Base-by-base conservation (phyloP, 2,888 invertebrate genomes). In the Creontiades dilutus region DNA sequence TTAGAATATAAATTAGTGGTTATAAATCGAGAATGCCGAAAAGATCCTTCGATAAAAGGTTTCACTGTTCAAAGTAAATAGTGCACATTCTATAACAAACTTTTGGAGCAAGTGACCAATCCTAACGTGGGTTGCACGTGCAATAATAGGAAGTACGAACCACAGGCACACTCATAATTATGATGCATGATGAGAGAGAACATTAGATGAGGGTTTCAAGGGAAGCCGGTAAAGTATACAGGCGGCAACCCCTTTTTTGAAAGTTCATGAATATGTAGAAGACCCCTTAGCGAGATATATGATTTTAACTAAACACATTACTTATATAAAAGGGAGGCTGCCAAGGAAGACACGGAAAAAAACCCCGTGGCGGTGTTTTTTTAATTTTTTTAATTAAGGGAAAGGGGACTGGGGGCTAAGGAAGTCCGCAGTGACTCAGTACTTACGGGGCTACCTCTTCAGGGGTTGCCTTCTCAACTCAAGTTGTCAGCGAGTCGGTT, bases 181-280 rank as follows among this genome's bases (percentile, higher is more conserved):
- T 23, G 78, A 80, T 80, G 78, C 46, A 47, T 19, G 78, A 27
- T 78, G 27, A 9, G 46, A 9, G 46, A 14, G 78, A 19, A 68
- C 68, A 23, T 68, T 68, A 68, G 68, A 68, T 0, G 19, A 11
- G 78, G 46, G 78, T 80, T 37, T 80, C 46, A 46, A 80, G 78
- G 46, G 78, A 47, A 80, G 47, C 78, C 28, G 78, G 16, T 80
- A 19, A 80, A 37, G 46, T 47, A 0, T 80, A 80, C 68, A 7
- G 68, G 27, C 68, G 27, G 23, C 68, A 68, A 68, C 68, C 68
- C 68, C 68, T 68, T 68, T 23, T 23, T 27, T 68, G 23, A 68
- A 80, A 82, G 52, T 82, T 82, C 82, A 82, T 82, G 82, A 82
- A 82, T 82, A 82, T 82, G 37, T 82, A 82, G 23, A 46, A 78